A percentile compares a stretch with the other conserved stretches of the same genome.
Conservation (phyloP, 1,140 invertebrate genomes). For the Mycetomoellerius zeteki region DNA sequence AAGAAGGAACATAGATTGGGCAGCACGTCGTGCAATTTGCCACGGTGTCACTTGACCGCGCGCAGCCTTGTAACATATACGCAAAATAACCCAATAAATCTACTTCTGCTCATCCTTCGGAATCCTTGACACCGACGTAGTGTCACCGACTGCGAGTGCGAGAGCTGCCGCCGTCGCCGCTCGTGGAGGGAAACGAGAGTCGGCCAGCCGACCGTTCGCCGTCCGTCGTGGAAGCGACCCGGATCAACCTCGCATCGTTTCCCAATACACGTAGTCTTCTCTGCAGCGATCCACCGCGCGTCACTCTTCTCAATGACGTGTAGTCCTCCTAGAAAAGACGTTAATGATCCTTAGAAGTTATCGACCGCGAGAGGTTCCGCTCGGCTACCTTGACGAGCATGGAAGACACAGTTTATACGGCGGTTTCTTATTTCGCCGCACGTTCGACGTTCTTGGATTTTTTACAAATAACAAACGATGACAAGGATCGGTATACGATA, state of each 20-base stretch:
- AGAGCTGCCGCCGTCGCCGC: not conserved
- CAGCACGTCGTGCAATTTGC: constrained; percentile 8
- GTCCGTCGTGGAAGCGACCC: constrained; percentile 59
- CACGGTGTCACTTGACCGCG: constrained; percentile 63
- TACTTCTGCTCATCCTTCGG: constrained; percentile 80
- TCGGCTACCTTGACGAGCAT: constrained; percentile 36
- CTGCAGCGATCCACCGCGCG: constrained; percentile 1
- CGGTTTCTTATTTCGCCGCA: not conserved
- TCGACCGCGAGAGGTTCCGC: constrained; percentile 64
- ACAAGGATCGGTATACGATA: not conserved
- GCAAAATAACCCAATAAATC: constrained; percentile 85
- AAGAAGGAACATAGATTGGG: constrained; percentile 47
- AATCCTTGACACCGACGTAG: constrained; percentile 80
- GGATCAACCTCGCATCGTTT: constrained; percentile 69
- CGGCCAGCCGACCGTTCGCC: not conserved
- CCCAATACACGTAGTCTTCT: constrained; percentile 62
- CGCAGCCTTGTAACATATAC: constrained; percentile 85
- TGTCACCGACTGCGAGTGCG: constrained; percentile 68
- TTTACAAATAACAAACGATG: not conserved
- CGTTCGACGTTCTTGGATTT: not conserved
- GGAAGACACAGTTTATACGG: not conserved
- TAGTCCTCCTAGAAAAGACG: constrained; percentile 57
- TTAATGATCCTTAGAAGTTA: constrained; percentile 71
- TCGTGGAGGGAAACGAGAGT: constrained; percentile 19
- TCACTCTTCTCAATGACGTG: constrained; percentile 40